Percentiles rank a stretch among this genome's conserved stretches.
Conservation (phyloP, 2,113 vertebrate genomes). For the Corythaeola cristata region DNA sequence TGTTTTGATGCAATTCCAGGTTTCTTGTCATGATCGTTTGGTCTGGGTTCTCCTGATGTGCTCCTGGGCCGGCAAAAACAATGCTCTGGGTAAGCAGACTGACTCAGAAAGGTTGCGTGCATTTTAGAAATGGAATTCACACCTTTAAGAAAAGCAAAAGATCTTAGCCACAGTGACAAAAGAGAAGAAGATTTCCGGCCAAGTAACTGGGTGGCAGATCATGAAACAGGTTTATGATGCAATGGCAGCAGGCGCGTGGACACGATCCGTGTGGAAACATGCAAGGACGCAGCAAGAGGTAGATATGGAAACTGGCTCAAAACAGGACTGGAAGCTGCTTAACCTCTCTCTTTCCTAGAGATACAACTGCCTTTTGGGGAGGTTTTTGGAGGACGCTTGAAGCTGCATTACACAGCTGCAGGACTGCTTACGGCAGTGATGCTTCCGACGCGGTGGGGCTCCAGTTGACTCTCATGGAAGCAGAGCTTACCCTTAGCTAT, state of each 20-base stretch:
- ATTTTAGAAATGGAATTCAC: background rate
- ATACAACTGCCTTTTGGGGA: too few relatives aligned
- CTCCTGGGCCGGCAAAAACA: background rate
- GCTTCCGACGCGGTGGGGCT: background rate
- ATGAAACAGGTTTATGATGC: background rate
- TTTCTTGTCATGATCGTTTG: background rate
- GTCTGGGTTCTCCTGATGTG: background rate
- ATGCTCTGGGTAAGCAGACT: background rate
- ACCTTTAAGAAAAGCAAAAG: background rate
- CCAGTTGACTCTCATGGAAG: accelerated
- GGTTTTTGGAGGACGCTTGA: background rate
- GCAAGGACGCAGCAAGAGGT: accelerated
- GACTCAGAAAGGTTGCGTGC: background rate
- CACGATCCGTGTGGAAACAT: background rate
- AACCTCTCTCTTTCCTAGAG: background rate
- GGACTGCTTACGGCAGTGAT: too few relatives aligned
- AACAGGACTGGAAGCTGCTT: background rate
- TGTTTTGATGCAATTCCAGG: background rate
- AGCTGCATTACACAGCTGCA: background rate
- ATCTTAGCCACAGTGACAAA: background rate
- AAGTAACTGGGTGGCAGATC: background rate
- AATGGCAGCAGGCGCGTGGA: accelerated
- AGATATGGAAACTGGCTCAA: background rate
- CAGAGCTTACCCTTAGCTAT: background rate
- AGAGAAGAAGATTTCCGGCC: background rate